Conservation (phyloP, 2,888 invertebrate species). For the Thereva unica region DNA sequence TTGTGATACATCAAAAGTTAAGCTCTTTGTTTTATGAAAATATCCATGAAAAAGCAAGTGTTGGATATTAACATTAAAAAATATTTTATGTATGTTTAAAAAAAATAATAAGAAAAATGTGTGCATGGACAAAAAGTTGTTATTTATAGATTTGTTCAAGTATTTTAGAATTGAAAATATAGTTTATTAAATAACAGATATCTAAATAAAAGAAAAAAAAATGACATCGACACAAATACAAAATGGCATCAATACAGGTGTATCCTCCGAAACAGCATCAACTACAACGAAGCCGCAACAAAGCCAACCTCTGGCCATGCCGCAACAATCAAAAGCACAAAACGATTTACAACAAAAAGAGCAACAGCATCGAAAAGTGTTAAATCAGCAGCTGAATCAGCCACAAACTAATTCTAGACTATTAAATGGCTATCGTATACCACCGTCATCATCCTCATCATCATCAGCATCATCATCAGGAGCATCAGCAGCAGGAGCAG, state of each 20-base stretch:
- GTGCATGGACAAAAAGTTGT: too few relatives aligned
- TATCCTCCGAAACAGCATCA: slow-evolving; percentile 27
- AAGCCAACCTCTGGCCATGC: background rate
- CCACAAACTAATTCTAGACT: slow-evolving; percentile 13
- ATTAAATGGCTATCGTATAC: slow-evolving; percentile 41
- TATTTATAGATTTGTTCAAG: too few relatives aligned
- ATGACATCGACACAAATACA: slow-evolving; percentile 41
- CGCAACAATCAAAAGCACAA: slow-evolving; percentile 9
- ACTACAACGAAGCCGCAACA: background rate
- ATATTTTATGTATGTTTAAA: too few relatives aligned
- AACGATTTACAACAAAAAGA: slow-evolving; percentile 27
- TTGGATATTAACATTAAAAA: too few relatives aligned
- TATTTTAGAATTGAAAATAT: too few relatives aligned
- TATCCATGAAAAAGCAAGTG: too few relatives aligned
- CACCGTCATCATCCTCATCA: slow-evolving; percentile 17
- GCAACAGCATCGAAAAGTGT: slow-evolving; percentile 38
- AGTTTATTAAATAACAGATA: too few relatives aligned
- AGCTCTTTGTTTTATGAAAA: too few relatives aligned
- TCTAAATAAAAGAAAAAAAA: background rate
- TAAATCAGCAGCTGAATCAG: slow-evolving; percentile 37
- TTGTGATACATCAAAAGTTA: too few relatives aligned
- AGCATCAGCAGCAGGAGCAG: slow-evolving; percentile 1
- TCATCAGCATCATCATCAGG: slow-evolving; percentile 4
- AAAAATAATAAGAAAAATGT: too few relatives aligned
- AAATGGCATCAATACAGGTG: slow-evolving; percentile 38